Evolutionary conservation across 2,113 vertebrate species (phyloP).

Genomic region (Ochotona princeps): DNA sequence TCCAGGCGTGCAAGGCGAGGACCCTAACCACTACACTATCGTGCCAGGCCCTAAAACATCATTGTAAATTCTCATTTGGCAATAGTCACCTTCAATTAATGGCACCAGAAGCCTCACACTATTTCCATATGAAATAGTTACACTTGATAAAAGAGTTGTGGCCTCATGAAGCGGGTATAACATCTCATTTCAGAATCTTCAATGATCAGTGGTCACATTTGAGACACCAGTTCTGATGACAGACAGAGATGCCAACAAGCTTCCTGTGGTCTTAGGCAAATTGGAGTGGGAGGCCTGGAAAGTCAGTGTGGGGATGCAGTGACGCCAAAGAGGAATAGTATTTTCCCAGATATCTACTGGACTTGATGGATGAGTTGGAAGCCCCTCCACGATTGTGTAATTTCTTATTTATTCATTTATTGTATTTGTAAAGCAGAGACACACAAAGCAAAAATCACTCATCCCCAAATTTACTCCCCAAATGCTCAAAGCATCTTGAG

Average conservation of each 20-base stretch:
- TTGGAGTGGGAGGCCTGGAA: neutral
- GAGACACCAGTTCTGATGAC: neutral
- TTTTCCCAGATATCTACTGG: neutral
- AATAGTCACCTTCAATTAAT: neutral
- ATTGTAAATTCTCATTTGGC: neutral
- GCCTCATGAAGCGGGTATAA: neutral
- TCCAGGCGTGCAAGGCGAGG: too few relatives aligned
- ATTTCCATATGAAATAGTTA: neutral
- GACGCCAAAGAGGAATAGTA: too few relatives aligned
- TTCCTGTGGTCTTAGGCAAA: neutral
- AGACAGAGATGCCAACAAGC: neutral
- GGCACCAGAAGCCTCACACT: too few relatives aligned
- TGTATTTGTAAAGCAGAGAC: too few relatives aligned
- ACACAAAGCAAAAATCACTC: too few relatives aligned
- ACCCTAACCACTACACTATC: too few relatives aligned
- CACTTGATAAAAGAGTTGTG: neutral
- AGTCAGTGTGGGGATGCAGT: neutral
- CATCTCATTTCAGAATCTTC: neutral
- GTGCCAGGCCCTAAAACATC: too few relatives aligned
- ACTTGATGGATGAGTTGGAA: too few relatives aligned
- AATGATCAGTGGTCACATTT: neutral
- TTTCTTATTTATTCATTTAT: too few relatives aligned
- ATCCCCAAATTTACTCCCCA: too few relatives aligned
- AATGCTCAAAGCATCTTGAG: too few relatives aligned
- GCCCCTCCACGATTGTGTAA: too few relatives aligned